Base-by-base conservation (phyloP, 1,140 invertebrate genomes). In the Metopolophium dirhodum region DNA sequence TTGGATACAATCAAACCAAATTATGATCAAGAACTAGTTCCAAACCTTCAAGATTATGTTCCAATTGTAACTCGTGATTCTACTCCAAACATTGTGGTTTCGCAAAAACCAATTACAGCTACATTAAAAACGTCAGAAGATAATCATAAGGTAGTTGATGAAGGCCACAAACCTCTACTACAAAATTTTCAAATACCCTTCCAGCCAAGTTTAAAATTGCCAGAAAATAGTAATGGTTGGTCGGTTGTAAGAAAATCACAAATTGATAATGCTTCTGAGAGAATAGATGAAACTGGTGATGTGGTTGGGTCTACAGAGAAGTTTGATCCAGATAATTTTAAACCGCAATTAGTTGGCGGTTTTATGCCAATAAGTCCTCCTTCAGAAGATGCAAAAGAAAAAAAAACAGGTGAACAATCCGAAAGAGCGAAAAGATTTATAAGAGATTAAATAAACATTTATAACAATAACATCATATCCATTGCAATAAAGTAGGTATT, bases 141-240 rank as follows among this genome's bases (percentile, higher is more conserved):
- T 47, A 86, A 93, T 41, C 47, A 86, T 57, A 54, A 93, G 4
- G 54, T 9, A 14, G 49, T 35, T 49, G 91, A 93, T 30, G 91
- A 54, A 41, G 18, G 35, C 85, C 91, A 85, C 26, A 93, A 90
- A 82, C 90, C 82, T 41, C 82, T 22, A 49, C 37, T 92, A 14
- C 82, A 94, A 95, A 96, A 96, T 94, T 97, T 97, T 93, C 96
- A 97, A 96, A 97, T 97, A 3, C 97, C 97, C 0, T 97, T 97
- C 94, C 96, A 97, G 22, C 96, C 97, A 0, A 97, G 97, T 94
- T 95, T 96, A 2, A 97, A 96, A 89, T 95, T 96, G 0, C 95
- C 95, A 0, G 95, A 95, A 90, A 68, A 94, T 95, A 96, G 97
- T 94, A 96, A 96, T 45, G 97, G 97, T 96, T 96, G 96, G 93